Evolutionary conservation across 1,140 invertebrate genomes (phyloP).

Genomic region (Drosophila nebulosa): DNA sequence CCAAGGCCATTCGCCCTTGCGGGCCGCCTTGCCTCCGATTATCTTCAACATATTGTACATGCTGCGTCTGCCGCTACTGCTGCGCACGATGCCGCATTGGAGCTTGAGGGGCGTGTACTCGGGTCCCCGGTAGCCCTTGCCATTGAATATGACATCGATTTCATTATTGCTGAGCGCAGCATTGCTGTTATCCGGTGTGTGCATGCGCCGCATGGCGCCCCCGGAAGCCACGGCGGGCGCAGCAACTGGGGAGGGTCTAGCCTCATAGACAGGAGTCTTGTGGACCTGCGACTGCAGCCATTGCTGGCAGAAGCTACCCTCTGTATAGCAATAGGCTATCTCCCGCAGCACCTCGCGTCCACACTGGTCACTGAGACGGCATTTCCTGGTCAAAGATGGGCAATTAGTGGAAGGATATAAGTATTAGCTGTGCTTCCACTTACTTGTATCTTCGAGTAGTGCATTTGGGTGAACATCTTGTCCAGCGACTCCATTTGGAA

Average conservation of each 20-base stretch:
- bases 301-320: conserved; percentile 89
- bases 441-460: conserved; percentile 80
- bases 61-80: conserved; percentile 68
- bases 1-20: conserved; percentile 94
- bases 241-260: conserved; percentile 31
- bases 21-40: conserved; percentile 90
- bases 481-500: conserved; percentile 82
- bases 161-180: conserved; percentile 47
- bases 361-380: conserved; percentile 88
- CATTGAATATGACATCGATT: conserved; percentile 67
- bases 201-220: conserved; percentile 50
- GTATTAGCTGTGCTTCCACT: background rate
- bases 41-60: conserved; percentile 87
- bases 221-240: background rate
- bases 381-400: conserved; percentile 84
- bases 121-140: conserved; percentile 68
- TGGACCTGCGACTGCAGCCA: conserved; percentile 84
- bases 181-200: conserved; percentile 6
- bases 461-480: conserved; percentile 80
- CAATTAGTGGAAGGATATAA: background rate
- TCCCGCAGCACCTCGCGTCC: conserved; percentile 88
- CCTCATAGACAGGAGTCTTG: conserved; percentile 57
- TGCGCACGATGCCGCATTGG: conserved; percentile 64
- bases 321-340: conserved; percentile 91
- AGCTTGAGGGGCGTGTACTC: conserved; percentile 73